Percentiles rank a stretch among this genome's conserved stretches.
Conservation (phyloP, 2,113 vertebrate species). For the Dasyprocta punctata region DNA sequence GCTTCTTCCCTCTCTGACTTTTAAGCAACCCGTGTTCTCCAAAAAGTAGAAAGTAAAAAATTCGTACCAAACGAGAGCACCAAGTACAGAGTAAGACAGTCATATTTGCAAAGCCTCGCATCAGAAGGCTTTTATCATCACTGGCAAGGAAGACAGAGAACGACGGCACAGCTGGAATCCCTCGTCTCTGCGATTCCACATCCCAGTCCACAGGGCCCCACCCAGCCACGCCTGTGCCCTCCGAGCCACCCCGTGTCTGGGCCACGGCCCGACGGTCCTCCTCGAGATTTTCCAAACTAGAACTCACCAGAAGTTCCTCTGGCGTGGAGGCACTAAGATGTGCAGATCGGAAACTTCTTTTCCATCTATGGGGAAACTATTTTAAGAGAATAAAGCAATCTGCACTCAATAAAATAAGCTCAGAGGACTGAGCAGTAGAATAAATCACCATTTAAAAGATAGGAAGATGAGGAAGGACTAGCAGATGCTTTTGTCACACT, state of each 20-base stretch:
- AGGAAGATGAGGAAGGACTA: not conserved
- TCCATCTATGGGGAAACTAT: not conserved
- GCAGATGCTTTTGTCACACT: not conserved
- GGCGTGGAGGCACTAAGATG: not conserved
- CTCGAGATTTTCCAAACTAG: not conserved
- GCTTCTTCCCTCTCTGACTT: not conserved
- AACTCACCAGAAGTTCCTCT: not conserved
- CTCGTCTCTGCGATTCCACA: not conserved
- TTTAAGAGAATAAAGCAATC: slow-evolving; percentile 33
- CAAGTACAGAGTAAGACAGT: not conserved
- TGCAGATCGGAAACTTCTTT: not conserved
- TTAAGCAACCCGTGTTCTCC: slow-evolving; percentile 1
- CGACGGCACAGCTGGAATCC: not conserved
- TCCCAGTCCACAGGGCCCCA: not conserved
- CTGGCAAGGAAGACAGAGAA: not conserved
- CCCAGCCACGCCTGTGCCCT: not conserved
- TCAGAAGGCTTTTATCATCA: not conserved
- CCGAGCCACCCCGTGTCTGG: not conserved
- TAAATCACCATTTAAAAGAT: not conserved
- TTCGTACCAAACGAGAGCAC: not conserved
- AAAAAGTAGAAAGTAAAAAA: not conserved
- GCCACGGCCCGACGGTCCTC: not conserved
- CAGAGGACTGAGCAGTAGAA: not conserved
- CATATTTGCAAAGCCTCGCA: not conserved
- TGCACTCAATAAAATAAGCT: not conserved